Conservation (phyloP, 2,888 invertebrate species). For the Onthophagus sagittarius region DNA sequence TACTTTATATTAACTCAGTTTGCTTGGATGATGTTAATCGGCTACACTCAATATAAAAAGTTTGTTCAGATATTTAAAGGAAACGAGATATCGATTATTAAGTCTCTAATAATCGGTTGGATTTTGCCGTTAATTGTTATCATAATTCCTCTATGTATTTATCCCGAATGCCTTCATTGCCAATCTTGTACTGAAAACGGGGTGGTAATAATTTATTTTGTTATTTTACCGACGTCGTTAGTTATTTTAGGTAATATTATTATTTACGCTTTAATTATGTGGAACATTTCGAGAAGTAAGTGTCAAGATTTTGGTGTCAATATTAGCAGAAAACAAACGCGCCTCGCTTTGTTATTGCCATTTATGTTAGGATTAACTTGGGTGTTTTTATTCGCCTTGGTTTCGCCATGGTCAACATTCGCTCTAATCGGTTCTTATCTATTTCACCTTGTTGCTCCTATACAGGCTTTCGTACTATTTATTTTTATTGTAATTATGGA, state of each 20-base stretch:
- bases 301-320: conserved; percentile 2
- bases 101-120: conserved; percentile 16
- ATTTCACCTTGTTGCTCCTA: conserved; percentile 16
- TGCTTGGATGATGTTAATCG: conserved; percentile 21
- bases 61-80: conserved; percentile 18
- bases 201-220: conserved; percentile 16
- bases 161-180: conserved; percentile 17
- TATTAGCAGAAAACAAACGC: conserved; percentile 13
- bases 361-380: conserved; percentile 21
- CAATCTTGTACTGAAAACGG: conserved; percentile 16
- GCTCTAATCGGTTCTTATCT: conserved; percentile 17
- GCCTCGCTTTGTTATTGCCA: conserved; percentile 15
- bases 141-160: conserved; percentile 9
- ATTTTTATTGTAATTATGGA: conserved; percentile 18
- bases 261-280: conserved; percentile 17
- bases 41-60: conserved; percentile 18
- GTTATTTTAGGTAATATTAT: conserved; percentile 16
- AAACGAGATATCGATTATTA: not conserved
- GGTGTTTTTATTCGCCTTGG: conserved; percentile 20
- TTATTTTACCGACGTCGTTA: conserved; percentile 17
- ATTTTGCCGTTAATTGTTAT: conserved; percentile 7
- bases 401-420: conserved; percentile 18
- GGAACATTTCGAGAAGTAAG: conserved; percentile 18
- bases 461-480: conserved; percentile 18
- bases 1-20: conserved; percentile 20